phyloP scores from a whole-genome alignment of 1,140 invertebrate genomes.

The Nasonia vitripennis region DNA sequence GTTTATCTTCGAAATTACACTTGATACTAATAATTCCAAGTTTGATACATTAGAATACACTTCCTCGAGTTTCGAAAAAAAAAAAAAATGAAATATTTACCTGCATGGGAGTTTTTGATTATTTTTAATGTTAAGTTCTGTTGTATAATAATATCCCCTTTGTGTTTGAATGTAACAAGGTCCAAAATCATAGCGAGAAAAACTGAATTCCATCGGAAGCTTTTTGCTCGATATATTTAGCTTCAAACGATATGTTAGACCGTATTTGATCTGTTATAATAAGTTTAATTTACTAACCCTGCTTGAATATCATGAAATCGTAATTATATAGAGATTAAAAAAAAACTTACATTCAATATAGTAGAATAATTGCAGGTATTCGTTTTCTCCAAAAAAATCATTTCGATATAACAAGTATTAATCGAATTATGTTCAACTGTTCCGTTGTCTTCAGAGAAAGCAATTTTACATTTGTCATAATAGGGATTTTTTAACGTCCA shows the following conservation, averaged over 20 bases:
- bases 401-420: constrained; percentile 50
- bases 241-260: constrained; percentile 67
- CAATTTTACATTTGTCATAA: constrained; percentile 53
- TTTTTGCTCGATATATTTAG: constrained; percentile 62
- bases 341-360: constrained; percentile 61
- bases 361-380: constrained; percentile 56
- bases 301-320: constrained; percentile 21
- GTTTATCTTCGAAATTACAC: constrained; percentile 60
- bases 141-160: constrained; percentile 57
- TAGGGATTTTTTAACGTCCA: constrained; percentile 62
- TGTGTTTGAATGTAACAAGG: constrained; percentile 67
- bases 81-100: constrained; percentile 58
- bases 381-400: constrained; percentile 53
- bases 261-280: constrained; percentile 61
- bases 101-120: constrained; percentile 59
- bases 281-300: background rate
- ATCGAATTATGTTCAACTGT: constrained; percentile 54
- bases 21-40: constrained; percentile 63
- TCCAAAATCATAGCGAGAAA: constrained; percentile 70
- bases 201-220: constrained; percentile 66
- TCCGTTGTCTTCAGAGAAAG: constrained; percentile 57
- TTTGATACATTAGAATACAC: constrained; percentile 14
- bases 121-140: constrained; percentile 66
- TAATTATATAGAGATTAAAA: background rate
- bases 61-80: background rate